Evolutionary conservation across 2,888 invertebrate species (phyloP), one percentile per base, ranked within the genome.

Genomic region (Baccha elongata): DNA sequence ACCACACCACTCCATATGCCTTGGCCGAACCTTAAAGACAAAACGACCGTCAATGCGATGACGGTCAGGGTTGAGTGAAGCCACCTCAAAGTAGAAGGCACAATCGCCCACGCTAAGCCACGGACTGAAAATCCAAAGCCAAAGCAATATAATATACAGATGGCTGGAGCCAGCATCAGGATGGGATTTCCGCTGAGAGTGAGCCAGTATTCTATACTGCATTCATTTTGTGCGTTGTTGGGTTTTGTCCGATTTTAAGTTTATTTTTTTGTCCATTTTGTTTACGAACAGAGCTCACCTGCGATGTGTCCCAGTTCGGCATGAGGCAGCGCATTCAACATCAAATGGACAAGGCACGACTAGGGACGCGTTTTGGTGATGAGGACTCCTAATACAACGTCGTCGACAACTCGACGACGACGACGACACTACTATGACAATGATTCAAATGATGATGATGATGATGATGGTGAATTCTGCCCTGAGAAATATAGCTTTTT

Each of bases 91-190:
- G 52, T 60, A 58, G 29, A 78, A 64, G 26, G 50, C 83, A 32
- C 23, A 40, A 58, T 62, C 83, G 78, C 83, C 83, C 78, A 83
- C 83, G 83, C 83, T 73, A 58, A 78, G 69, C 83, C 78, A 78
- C 78, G 55, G 73, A 73, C 68, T 64, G n/a, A n/a, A n/a, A n/a
- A n/a, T n/a, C 13, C 62, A 68, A 69, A 50, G 35, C 37, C 19
- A 19, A 19, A 35, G 17, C 17, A 10, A 19, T 10, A 48, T 44
- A 23, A 29, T 23, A 35, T n/a, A 48, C 21, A 50, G 64, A 35
- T 64, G 48, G 48, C n/a, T 17, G 21, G 15, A 52, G 40, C 50
- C 65, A 37, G 17, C 60, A 42, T 15, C 37, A 52, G 52, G 69
- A 71, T 74, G 76, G 35, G 74, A 68, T 68, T 67, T 67, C 44